These are phyloP conservation scores for Nycticorax nycticorax DNA, from an alignment of 2,113 vertebrate genomes.

Conservation along the genomic window DNA sequence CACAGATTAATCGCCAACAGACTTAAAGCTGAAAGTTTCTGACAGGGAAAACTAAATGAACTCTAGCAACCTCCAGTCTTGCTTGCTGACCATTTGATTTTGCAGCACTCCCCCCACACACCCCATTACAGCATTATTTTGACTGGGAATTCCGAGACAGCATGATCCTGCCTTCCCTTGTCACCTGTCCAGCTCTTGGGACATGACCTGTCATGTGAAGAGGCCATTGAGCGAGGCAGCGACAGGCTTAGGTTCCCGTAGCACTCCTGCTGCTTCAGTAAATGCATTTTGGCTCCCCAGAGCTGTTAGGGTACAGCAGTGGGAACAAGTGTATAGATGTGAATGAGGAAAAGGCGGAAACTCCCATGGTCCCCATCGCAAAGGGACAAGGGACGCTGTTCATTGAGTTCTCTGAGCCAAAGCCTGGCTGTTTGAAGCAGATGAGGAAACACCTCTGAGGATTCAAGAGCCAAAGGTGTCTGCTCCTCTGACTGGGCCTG, in stretches of 20 bases:
- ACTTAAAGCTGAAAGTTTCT: not conserved
- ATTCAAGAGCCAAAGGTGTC: constrained; percentile 6
- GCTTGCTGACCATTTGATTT: not conserved
- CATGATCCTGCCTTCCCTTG: not conserved
- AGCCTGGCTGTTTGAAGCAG: not conserved
- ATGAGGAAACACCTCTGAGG: not conserved
- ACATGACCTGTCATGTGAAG: not conserved
- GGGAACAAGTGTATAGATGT: not conserved
- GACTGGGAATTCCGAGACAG: not conserved
- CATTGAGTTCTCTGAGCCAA: not conserved
- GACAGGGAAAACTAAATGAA: not conserved
- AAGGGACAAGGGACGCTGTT: not conserved
- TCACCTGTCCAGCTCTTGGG: not conserved
- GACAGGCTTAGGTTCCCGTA: not conserved
- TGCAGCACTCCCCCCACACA: not conserved
- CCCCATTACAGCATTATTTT: not conserved
- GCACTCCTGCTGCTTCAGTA: not conserved
- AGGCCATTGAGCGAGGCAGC: fast-evolving
- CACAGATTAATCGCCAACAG: not conserved
- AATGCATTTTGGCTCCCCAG: not conserved
- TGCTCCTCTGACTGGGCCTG: not conserved
- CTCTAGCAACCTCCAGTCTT: not conserved
- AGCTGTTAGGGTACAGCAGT: not conserved
- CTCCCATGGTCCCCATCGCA: not conserved
- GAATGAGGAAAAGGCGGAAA: not conserved